Percentiles rank a stretch among this genome's conserved stretches.
phyloP scores from a whole-genome alignment of 2,113 vertebrate genomes.

The Anguilla japonica region DNA sequence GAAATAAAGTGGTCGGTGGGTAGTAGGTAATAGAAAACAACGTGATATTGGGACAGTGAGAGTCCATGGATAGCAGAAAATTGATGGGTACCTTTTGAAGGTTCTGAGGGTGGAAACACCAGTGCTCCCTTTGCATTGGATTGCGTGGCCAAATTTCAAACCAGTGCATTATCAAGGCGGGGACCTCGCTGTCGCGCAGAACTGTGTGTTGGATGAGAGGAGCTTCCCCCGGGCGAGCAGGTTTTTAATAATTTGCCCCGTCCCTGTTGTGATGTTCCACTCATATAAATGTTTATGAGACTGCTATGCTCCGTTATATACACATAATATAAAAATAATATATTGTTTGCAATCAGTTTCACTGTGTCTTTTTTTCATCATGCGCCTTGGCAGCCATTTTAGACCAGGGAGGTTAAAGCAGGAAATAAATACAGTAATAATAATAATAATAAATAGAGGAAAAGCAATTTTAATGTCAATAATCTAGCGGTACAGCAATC shows the following conservation, averaged over 20 bases:
- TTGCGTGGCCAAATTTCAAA: not conserved
- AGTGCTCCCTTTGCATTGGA: not conserved
- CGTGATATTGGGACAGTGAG: not conserved
- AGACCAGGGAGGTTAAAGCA: conserved; percentile 32
- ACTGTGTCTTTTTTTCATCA: conserved; percentile 34
- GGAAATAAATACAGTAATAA: conserved; percentile 42
- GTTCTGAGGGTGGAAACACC: not conserved
- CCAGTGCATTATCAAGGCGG: conserved; percentile 19
- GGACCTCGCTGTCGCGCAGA: not conserved
- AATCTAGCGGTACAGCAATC: conserved; percentile 37
- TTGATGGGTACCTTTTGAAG: not conserved
- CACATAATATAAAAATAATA: conserved; percentile 23
- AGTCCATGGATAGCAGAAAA: not conserved
- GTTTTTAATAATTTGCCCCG: conserved; percentile 26
- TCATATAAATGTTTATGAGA: conserved; percentile 31
- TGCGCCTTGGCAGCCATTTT: conserved; percentile 30
- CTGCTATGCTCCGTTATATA: conserved; percentile 16
- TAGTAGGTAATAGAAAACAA: not conserved
- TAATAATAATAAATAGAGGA: conserved; percentile 34
- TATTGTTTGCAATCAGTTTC: conserved; percentile 33
- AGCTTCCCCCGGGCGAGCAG: conserved; percentile 1
- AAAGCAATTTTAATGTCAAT: conserved; percentile 44
- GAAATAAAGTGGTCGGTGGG: not conserved
- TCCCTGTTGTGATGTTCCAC: conserved; percentile 12
- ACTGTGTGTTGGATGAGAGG: not conserved